Evolutionary conservation across 2,797 vertebrate genomes (phyloP), one percentile per base, ranked within the genome.

Genomic region (Lagorchestes hirsutus): DNA sequence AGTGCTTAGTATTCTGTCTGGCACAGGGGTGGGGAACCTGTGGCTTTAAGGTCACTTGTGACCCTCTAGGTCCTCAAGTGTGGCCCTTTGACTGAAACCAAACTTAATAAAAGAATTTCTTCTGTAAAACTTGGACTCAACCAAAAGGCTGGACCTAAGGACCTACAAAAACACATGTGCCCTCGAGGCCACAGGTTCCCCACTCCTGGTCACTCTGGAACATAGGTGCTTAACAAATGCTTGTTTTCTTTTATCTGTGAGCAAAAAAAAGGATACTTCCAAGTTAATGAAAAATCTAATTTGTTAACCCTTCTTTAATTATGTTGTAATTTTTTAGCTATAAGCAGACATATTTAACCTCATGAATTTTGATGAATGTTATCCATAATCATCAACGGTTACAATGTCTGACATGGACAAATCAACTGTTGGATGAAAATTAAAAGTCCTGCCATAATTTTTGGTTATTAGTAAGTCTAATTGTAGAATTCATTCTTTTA

Each of bases 401-500:
- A 40, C 5, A 24, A 2, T 46, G n/a, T 46, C 46, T 82, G 18
- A 8, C 5, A 82, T 40, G n/a, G 18, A 82, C n/a, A 24, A 2
- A 5, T 92, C 91, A 57, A 1, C 92, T 0, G 5, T 55, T 4
- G 40, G 67, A 95, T 90, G n/a, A 95, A 95, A 90, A n/a, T 14
- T 90, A 55, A 93, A 54, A 90, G 92, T 96, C 93, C 62, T 34
- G 6, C 40, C 67, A 10, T 95, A n/a, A 93, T 95, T 95, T 96
- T 93, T 6, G 54, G 67, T 94, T 94, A 96, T 94, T 94, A 1
- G 40, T 96, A 52, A 29, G 55, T 96, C 24, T 95, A 57, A 94
- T 92, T 74, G 93, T 11, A 93, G 55, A 96, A 93, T n/a, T 28
- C 90, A 82, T 93, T 92, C n/a, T 94, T 97, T 97, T 95, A 94